Conservation (phyloP, 2,888 invertebrate genomes). For the Cosmopolites sordidus region DNA sequence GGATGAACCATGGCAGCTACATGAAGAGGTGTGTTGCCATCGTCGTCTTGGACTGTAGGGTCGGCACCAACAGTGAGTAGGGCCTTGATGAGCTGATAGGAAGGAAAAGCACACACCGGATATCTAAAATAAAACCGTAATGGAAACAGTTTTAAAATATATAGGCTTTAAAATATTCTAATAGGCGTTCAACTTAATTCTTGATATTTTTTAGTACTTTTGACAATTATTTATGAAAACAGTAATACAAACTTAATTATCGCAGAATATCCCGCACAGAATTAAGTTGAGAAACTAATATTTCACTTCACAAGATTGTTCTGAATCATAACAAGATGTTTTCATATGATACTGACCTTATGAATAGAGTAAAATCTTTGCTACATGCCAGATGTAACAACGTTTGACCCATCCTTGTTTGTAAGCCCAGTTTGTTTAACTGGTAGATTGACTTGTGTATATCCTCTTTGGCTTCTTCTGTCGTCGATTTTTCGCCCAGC, state of each 20-base stretch:
- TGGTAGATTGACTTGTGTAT: slow-evolving; percentile 73
- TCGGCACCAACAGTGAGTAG: slow-evolving; percentile 79
- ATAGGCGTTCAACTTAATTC: too few species aligned
- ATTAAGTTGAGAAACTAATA: too few species aligned
- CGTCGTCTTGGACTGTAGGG: slow-evolving; percentile 73
- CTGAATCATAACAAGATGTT: too few species aligned
- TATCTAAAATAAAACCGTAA: slow-evolving; percentile 47
- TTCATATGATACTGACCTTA: slow-evolving; percentile 57
- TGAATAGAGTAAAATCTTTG: slow-evolving; percentile 66
- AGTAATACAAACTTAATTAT: too few species aligned
- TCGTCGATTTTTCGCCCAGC: slow-evolving; percentile 48
- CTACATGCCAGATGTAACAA: slow-evolving; percentile 82
- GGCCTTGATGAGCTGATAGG: slow-evolving; percentile 60
- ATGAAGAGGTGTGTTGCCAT: slow-evolving; percentile 82
- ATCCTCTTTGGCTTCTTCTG: slow-evolving; percentile 48
- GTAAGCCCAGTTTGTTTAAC: slow-evolving; percentile 67
- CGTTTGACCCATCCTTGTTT: slow-evolving; percentile 62
- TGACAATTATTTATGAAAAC: too few species aligned
- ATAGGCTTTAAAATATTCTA: too few species aligned
- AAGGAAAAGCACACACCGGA: slow-evolving; percentile 68
- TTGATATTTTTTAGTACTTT: too few species aligned
- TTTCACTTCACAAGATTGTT: too few species aligned
- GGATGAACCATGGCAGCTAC: slow-evolving; percentile 71
- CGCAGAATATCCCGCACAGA: too few species aligned
- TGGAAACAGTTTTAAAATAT: too few species aligned